Conservation (phyloP, 2,113 vertebrate genomes). For the Patagioenas fasciata region DNA sequence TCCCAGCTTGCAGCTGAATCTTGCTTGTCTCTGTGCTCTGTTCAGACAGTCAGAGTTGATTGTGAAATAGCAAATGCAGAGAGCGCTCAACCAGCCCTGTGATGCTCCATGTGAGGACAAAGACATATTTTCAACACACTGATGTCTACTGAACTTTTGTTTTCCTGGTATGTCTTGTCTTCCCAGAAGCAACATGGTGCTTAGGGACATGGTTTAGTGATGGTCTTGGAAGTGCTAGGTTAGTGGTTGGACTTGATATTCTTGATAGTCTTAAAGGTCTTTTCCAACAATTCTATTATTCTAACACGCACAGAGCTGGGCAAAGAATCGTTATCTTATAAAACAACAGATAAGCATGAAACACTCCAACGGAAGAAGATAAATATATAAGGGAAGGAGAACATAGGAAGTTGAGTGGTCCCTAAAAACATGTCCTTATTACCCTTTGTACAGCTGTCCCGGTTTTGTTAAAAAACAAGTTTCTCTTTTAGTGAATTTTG, state of each 20-base stretch:
- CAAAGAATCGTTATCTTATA: neutral
- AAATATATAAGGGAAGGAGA: neutral
- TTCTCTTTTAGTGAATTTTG: too few relatives aligned
- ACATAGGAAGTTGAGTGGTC: neutral
- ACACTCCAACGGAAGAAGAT: neutral
- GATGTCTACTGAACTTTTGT: neutral
- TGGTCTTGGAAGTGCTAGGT: neutral
- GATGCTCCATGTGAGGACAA: neutral
- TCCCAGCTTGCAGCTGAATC: neutral
- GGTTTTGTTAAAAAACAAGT: too few relatives aligned
- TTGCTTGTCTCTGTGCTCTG: neutral
- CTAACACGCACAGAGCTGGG: neutral
- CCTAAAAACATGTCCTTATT: neutral
- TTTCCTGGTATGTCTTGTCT: neutral
- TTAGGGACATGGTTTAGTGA: neutral
- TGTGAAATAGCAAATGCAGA: neutral
- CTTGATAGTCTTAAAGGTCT: neutral
- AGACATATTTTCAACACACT: neutral
- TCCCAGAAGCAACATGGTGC: neutral
- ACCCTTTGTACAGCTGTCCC: neutral
- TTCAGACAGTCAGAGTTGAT: neutral
- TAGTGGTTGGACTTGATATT: neutral
- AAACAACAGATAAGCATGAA: neutral
- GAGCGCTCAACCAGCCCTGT: accelerated
- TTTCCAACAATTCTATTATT: neutral